Evolutionary conservation across 2,113 vertebrate genomes (phyloP).

Genomic region (Syngnathoides biaculeatus): DNA sequence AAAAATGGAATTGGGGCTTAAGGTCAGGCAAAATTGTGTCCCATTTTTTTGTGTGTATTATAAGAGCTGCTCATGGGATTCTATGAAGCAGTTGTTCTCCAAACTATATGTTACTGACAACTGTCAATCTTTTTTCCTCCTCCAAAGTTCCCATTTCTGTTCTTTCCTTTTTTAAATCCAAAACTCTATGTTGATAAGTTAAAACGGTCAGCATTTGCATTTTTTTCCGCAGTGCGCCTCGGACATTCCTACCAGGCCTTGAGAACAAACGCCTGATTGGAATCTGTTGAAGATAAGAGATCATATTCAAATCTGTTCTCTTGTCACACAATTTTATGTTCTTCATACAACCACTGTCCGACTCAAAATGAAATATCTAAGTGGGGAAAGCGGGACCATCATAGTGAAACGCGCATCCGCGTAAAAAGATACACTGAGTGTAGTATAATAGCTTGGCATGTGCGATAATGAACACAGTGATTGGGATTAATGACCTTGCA

Average conservation of each 20-base stretch:
- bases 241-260: too few relatives aligned
- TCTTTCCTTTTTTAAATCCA: too few relatives aligned
- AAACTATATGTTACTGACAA: too few relatives aligned
- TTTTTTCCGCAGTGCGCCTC: too few relatives aligned
- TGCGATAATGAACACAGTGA: conserved; percentile 70
- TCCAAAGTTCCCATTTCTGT: too few relatives aligned
- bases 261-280: too few relatives aligned
- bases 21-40: background rate
- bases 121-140: too few relatives aligned
- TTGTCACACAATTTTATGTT: conserved; percentile 38
- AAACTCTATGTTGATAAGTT: too few relatives aligned
- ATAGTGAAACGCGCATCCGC: conserved; percentile 33
- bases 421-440: conserved; percentile 63
- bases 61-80: background rate
- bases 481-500: conserved; percentile 73
- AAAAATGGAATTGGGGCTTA: conserved; percentile 8
- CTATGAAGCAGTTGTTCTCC: background rate
- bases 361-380: conserved; percentile 59
- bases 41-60: background rate
- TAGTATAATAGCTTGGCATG: conserved; percentile 66
- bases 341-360: conserved; percentile 37
- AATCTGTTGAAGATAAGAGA: background rate
- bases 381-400: conserved; percentile 24
- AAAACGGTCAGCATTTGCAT: too few relatives aligned
- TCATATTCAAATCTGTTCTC: conserved; percentile 46